Evolutionary conservation across 2,113 vertebrate genomes (phyloP).

Genomic region (Otis tarda): DNA sequence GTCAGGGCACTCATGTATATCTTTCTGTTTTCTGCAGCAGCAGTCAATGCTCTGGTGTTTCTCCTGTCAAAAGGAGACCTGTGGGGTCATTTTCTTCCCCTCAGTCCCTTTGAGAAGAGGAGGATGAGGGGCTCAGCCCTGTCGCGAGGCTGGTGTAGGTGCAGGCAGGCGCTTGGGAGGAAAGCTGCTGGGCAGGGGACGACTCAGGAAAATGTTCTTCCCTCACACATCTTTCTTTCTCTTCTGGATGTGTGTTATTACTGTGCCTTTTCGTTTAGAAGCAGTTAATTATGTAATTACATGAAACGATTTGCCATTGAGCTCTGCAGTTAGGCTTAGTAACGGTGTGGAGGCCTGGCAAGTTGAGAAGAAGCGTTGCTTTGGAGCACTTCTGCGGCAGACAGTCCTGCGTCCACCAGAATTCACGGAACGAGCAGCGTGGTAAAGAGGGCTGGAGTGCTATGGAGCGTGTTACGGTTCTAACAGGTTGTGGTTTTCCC

Average conservation of each 20-base stretch:
- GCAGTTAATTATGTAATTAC: neutral
- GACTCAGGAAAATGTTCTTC: neutral
- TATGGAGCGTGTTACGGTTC: neutral
- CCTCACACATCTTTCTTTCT: neutral
- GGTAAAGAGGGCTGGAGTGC: neutral
- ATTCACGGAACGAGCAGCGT: neutral
- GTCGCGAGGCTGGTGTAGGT: neutral
- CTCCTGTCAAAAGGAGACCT: neutral
- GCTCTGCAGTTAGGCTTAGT: neutral
- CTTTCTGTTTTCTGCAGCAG: neutral
- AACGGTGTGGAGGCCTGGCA: neutral
- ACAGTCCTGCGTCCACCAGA: neutral
- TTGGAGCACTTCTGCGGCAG: neutral
- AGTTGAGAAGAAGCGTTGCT: neutral
- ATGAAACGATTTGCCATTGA: neutral
- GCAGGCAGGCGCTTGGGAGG: rapidly evolving
- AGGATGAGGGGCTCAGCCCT: neutral
- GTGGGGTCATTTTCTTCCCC: neutral
- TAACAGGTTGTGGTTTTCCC: neutral
- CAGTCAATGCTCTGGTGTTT: neutral
- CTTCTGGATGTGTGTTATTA: neutral
- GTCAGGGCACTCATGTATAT: rapidly evolving
- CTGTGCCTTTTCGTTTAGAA: neutral
- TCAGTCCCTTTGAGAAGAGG: neutral
- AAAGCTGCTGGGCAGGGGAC: neutral